Base-by-base conservation (phyloP, 2,888 invertebrate genomes). In the Homarus gammarus region DNA sequence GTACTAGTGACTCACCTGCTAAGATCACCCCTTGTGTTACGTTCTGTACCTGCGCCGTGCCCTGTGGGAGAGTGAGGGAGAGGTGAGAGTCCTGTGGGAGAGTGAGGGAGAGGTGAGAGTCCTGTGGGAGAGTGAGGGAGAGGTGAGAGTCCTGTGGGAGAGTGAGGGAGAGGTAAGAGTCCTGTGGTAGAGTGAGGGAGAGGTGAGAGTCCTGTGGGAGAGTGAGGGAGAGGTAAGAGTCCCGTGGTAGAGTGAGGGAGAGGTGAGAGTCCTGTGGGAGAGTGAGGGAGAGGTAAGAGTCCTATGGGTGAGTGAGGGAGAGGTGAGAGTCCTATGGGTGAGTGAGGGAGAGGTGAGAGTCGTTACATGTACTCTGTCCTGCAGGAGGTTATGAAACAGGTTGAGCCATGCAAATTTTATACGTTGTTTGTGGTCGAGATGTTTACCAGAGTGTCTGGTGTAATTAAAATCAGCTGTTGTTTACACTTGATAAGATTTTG, bases 21-120 rank as follows among this genome's bases (percentile, higher is more conserved):
- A 89, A 79, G 49, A 89, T 89, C 64, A 89, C 73, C 56, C 89
- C 89, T n/a, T 73, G 44, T 0, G 81, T 73, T 36, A 81, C 72
- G 85, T 89, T 89, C 81, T 84, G 89, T 38, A 72, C 72, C 82
- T 79, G 81, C 38, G 64, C 70, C 75, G 31, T 44, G 12, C 83
- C 87, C 90, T 90, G 68, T 3, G 0, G 36, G 22, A 68, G 72
- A 44, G 40, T 18, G 38, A 44, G 81, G 31, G 61, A 68, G 68
- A n/a, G 2, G 40, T 51, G 12, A 31, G 12, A 31, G 2, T 22
- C 18, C 40, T 27, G 61, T 15, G 38, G 38, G n/a, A n/a, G n/a
- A n/a, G n/a, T n/a, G n/a, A n/a, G n/a, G 38, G 22, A 44, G 27
- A 38, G n/a, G n/a, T 36, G 27, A 3, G 22, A 27, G 8, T 10